A percentile compares a stretch with the other conserved stretches of the same genome.
Evolutionary conservation across 2,113 vertebrate species (phyloP).

Genomic region (Xenus cinereus): DNA sequence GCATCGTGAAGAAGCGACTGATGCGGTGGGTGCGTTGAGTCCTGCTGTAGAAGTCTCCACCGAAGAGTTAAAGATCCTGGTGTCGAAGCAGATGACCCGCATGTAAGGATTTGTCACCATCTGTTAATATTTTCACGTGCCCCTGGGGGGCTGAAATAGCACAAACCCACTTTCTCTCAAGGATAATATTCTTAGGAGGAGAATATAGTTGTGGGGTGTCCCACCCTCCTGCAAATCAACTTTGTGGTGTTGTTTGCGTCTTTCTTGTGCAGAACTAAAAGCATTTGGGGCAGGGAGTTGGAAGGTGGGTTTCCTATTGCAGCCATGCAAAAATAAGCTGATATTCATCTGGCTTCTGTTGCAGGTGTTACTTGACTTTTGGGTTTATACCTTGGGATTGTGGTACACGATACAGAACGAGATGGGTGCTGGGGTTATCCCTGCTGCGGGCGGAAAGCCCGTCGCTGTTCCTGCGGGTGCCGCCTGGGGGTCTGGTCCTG

Average conservation of each 20-base stretch:
- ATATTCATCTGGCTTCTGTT: background rate
- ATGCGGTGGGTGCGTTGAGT: background rate
- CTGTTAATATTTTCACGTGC: accelerated
- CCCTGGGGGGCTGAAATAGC: background rate
- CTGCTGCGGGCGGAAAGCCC: background rate
- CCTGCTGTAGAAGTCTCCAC: background rate
- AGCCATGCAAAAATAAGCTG: background rate
- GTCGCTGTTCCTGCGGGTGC: background rate
- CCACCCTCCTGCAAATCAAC: background rate
- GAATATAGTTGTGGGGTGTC: background rate
- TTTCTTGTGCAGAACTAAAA: background rate
- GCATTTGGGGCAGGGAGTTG: accelerated
- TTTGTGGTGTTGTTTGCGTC: background rate
- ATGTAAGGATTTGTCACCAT: background rate
- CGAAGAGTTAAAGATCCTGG: background rate
- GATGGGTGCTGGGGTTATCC: background rate
- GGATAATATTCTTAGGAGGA: background rate
- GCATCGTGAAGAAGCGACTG: accelerated
- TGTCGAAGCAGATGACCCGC: accelerated
- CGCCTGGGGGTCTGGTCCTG: background rate
- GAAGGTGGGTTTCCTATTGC: background rate
- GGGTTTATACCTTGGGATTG: background rate
- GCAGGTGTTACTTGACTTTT: background rate
- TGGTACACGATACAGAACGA: background rate
- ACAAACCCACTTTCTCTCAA: background rate